These are phyloP conservation scores for Tragelaphus strepsiceros DNA, from an alignment of 2,113 vertebrate species.

Conservation along the genomic window DNA sequence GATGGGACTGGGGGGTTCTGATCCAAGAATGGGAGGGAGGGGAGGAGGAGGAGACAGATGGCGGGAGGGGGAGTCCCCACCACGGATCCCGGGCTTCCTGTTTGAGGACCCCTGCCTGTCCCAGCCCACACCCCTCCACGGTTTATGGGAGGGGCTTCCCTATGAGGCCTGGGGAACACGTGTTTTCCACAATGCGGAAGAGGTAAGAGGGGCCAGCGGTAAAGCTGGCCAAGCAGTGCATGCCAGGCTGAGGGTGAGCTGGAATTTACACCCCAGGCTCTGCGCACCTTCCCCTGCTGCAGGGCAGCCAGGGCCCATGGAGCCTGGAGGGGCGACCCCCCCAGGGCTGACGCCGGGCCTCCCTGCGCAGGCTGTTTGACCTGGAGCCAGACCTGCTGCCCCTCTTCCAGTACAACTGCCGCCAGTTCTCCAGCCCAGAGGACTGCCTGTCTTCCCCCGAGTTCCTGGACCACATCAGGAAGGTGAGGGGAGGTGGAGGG, in stretches of 20 bases:
- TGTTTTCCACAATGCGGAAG: not conserved
- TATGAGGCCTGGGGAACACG: not conserved
- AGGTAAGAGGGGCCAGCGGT: not conserved
- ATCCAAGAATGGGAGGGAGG: not conserved
- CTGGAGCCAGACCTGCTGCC: conserved; percentile 90
- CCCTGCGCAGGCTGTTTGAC: conserved; percentile 87
- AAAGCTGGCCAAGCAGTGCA: not conserved
- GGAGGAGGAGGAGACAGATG: not conserved
- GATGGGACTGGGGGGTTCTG: not conserved
- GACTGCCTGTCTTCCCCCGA: conserved; percentile 91
- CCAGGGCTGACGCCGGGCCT: not conserved
- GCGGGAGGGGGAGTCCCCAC: not conserved
- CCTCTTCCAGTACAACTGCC: conserved; percentile 91
- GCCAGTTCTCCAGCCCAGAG: conserved; percentile 86
- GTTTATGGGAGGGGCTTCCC: not conserved
- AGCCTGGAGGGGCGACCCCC: not conserved
- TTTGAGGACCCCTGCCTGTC: not conserved
- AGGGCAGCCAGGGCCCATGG: rapidly evolving
- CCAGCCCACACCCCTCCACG: not conserved
- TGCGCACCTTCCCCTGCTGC: not conserved
- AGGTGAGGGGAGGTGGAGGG: conserved; percentile 82
- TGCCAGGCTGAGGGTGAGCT: not conserved
- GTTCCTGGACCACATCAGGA: conserved; percentile 94
- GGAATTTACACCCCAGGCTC: not conserved
- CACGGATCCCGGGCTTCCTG: not conserved